These are phyloP conservation scores for Bacillus rossius DNA, from an alignment of 1,140 invertebrate species.

Conservation along the genomic window DNA sequence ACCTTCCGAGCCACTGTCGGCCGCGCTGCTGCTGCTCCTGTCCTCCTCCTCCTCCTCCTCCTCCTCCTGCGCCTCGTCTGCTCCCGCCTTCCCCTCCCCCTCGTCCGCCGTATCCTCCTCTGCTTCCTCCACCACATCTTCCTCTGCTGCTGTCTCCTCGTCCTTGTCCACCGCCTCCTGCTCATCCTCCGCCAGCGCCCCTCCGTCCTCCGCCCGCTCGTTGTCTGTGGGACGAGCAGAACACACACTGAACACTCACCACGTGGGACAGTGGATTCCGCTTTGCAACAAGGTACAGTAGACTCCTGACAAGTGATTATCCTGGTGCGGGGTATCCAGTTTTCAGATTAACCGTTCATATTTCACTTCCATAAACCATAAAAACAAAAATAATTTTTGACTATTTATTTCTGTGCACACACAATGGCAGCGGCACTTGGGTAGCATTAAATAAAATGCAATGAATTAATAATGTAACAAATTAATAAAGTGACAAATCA, in stretches of 20 bases:
- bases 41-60: neutral
- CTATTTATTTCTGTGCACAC: no score
- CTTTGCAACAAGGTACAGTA: no score
- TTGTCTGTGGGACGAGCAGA: neutral
- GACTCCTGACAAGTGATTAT: neutral
- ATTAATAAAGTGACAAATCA: neutral
- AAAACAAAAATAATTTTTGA: no score
- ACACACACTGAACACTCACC: no score
- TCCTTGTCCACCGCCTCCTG: neutral
- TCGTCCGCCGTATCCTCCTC: slow-evolving; percentile 19
- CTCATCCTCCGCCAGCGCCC: neutral
- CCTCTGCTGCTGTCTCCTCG: neutral
- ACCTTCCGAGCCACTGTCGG: slow-evolving; percentile 12
- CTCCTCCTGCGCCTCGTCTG: slow-evolving; percentile 24
- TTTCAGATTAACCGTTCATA: neutral
- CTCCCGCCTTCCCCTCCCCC: slow-evolving; percentile 29
- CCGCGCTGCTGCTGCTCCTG: slow-evolving; percentile 10
- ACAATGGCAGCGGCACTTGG: no score
- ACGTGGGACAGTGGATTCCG: no score
- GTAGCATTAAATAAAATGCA: no score
- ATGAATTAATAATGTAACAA: no score
- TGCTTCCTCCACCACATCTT: slow-evolving; percentile 34
- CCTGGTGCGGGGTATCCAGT: neutral
- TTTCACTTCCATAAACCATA: no score
- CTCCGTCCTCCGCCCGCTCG: neutral